Base-by-base conservation (phyloP, 2,113 vertebrate genomes). In the Strigops habroptila region DNA sequence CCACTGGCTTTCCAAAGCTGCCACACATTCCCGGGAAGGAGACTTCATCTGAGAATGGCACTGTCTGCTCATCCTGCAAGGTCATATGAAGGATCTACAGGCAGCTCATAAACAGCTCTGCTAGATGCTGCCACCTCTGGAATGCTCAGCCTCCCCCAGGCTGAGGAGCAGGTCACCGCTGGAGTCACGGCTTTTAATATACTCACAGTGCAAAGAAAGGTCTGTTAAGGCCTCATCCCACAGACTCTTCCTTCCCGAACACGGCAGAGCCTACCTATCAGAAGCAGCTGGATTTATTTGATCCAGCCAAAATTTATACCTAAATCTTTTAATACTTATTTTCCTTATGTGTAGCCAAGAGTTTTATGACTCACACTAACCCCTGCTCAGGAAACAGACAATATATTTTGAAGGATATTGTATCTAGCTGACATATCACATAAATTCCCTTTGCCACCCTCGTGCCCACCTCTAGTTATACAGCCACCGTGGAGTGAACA, bases 311-410 rank as follows among this genome's bases (percentile, higher is more conserved):
- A 96, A 93, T 94, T 94, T 93, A 86, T 73, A 95, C 60, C 85
- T 80, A 90, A 95, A 95, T 93, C 90, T 95, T 92, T 82, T 91
- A 88, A 94, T 94, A 82, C 71, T 86, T 93, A 85, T 80, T 96
- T 96, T 91, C 80, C 91, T 93, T 92, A 88, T 49, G 62, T 80
- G 74, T 68, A 93, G 86, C 80, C 77, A 92, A 76, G 94, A 91
- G 53, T 95, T 93, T 95, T 94, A 96, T 84, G 77, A 95, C 91
- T 65, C n/a, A 59, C 15, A 4, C 86, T 96, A 96, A 94, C 88
- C 77, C 23, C 80, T 76, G 48, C 73, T 94, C 41, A 59, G 82
- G 70, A 85, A 97, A 89, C n/a, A 89, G 52, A 78, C 73, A 65
- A 84, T 91, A 84, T 94, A 93, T 96, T 94, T 87, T 84, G 83